phyloP scores from a whole-genome alignment of 2,888 invertebrate species.

The Parapristionchus giblindavisi region DNA sequence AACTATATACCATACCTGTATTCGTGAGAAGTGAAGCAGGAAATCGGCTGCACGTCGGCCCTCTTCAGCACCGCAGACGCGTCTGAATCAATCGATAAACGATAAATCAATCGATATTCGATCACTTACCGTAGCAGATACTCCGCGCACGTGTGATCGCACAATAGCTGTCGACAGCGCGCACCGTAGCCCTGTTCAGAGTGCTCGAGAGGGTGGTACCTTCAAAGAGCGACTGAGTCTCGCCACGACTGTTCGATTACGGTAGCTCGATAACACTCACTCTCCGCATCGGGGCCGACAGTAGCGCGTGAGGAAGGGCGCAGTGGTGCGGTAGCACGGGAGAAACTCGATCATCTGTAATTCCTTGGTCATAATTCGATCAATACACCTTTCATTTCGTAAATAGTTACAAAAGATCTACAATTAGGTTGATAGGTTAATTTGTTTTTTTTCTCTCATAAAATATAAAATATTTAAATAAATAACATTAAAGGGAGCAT shows the following conservation, averaged over 20 bases:
- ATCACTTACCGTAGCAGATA: slow-evolving; percentile 49
- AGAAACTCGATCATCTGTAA: slow-evolving; percentile 34
- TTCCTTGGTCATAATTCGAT: background rate
- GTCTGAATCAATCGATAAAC: background rate
- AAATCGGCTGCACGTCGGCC: slow-evolving; percentile 59
- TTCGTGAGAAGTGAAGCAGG: slow-evolving; percentile 63
- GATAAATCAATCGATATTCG: slow-evolving; percentile 1
- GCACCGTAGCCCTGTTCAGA: slow-evolving; percentile 44
- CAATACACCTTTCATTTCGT: background rate
- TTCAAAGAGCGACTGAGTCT: background rate
- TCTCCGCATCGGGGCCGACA: slow-evolving; percentile 64
- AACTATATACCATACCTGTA: slow-evolving; percentile 53
- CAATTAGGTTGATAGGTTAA: no score
- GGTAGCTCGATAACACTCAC: slow-evolving; percentile 32
- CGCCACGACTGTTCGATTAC: background rate
- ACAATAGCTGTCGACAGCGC: slow-evolving; percentile 64
- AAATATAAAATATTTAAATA: background rate
- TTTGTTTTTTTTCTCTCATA: background rate
- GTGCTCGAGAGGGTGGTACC: slow-evolving; percentile 33
- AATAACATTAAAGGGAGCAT: no score
- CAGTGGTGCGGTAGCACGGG: slow-evolving; percentile 44
- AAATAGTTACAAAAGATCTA: background rate
- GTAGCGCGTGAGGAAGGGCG: slow-evolving; percentile 44
- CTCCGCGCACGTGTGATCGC: slow-evolving; percentile 65
- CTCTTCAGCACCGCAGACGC: slow-evolving; percentile 52